Conservation (phyloP, 2,113 vertebrate genomes). For the Puffinus mauretanicus region DNA sequence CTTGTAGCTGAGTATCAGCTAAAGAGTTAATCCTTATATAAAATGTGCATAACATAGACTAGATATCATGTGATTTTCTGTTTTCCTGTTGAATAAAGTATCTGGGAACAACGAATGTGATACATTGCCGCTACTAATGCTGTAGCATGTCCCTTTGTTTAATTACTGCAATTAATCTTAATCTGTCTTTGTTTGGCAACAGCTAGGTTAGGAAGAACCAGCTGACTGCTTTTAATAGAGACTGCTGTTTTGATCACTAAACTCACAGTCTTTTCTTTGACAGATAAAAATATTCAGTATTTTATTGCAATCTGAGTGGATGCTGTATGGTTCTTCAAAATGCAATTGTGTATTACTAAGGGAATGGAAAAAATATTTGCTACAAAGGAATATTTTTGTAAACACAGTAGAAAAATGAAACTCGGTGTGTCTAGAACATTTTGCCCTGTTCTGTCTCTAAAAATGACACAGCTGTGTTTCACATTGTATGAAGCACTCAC, state of each 20-base stretch:
- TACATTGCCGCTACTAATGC: neutral
- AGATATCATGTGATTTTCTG: neutral
- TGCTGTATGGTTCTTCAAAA: neutral
- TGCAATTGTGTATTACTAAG: neutral
- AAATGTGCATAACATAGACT: neutral
- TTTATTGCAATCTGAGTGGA: neutral
- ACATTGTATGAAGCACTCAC: slow-evolving; percentile 28
- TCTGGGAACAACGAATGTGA: neutral
- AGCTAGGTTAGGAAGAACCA: slow-evolving; percentile 38
- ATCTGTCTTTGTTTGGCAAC: slow-evolving; percentile 59
- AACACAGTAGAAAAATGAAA: slow-evolving; percentile 32
- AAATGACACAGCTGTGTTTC: slow-evolving; percentile 44
- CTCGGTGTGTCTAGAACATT: slow-evolving; percentile 16
- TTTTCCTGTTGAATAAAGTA: slow-evolving; percentile 22
- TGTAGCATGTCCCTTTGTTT: slow-evolving; percentile 51
- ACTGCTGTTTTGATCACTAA: slow-evolving; percentile 20
- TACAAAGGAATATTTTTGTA: slow-evolving; percentile 19
- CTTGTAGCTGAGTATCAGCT: neutral
- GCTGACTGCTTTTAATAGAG: slow-evolving; percentile 23
- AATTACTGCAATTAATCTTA: slow-evolving; percentile 67
- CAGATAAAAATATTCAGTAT: slow-evolving; percentile 5
- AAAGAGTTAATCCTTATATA: neutral
- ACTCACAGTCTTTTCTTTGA: slow-evolving; percentile 4
- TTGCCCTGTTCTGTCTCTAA: slow-evolving; percentile 16
- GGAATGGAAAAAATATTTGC: slow-evolving; percentile 46